Evolutionary conservation across 1,140 invertebrate species (phyloP).

Genomic region (Papilio xuthus): DNA sequence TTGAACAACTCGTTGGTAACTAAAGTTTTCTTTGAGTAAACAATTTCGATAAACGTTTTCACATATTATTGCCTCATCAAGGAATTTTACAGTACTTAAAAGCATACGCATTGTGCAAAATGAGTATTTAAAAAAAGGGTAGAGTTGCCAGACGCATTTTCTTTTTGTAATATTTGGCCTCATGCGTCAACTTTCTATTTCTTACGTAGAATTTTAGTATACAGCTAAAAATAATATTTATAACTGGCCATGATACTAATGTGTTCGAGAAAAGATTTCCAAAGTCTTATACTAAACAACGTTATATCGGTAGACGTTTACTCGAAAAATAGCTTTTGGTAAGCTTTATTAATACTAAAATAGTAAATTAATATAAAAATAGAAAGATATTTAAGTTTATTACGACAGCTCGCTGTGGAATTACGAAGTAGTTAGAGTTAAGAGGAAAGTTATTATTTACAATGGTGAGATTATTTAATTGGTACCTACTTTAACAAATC

Average conservation of each 20-base stretch:
- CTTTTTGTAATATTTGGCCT: slow-evolving; percentile 30
- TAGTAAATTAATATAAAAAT: slow-evolving; percentile 71
- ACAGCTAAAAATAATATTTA: slow-evolving; percentile 69
- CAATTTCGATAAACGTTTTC: slow-evolving; percentile 46
- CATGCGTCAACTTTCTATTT: slow-evolving; percentile 32
- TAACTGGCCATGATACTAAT: slow-evolving; percentile 76
- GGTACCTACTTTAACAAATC: slow-evolving; percentile 77
- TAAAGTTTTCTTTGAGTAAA: slow-evolving; percentile 69
- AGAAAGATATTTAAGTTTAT: slow-evolving; percentile 61
- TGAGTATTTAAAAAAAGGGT: slow-evolving; percentile 64
- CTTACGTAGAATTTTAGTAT: slow-evolving; percentile 38
- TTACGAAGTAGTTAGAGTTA: slow-evolving; percentile 65
- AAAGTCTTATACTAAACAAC: slow-evolving; percentile 62
- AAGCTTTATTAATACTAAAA: slow-evolving; percentile 64
- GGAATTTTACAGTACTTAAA: slow-evolving; percentile 39
- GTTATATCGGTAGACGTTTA: slow-evolving; percentile 50
- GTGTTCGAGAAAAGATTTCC: slow-evolving; percentile 69
- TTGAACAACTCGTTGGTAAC: slow-evolving; percentile 78
- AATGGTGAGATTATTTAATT: slow-evolving; percentile 76
- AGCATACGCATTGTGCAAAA: slow-evolving; percentile 52
- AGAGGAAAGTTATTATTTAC: slow-evolving; percentile 59
- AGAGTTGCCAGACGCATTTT: slow-evolving; percentile 38
- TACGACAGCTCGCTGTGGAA: slow-evolving; percentile 64
- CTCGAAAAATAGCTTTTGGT: slow-evolving; percentile 64
- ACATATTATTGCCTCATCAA: slow-evolving; percentile 30